Base-by-base conservation (phyloP, 2,113 vertebrate species). In the Pavo muticus region DNA sequence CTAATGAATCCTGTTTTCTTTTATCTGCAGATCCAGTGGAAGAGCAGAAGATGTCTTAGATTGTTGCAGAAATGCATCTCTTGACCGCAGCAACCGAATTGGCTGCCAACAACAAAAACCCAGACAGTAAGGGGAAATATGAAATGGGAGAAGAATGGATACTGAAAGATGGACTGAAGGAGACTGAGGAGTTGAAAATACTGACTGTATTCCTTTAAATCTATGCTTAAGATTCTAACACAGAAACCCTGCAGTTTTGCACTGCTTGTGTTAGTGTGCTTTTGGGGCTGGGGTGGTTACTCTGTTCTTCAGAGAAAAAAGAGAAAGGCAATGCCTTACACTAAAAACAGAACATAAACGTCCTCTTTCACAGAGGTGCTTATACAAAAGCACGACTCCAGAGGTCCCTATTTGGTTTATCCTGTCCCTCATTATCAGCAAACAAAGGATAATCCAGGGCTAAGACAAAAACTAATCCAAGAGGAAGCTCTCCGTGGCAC, bases 241-340 rank as follows among this genome's bases (percentile, higher is more conserved):
- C 6, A 76, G 89, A 83, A 88, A 86, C 50, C 74, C 52, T 54
- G 57, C 10, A 32, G 75, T 42, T 91, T 40, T 83, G 37, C 35
- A 71, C 37, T 91, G 54, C 63, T 9, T 54, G 1, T 47, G 50
- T 32, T 19, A 37, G 14, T 32, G 82, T 47, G 45, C 42, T 71
- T 87, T n/a, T 50, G 50, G 44, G 69, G 72, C 56, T 32, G 32
- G 9, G 29, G 45, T 69, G 75, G 90, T 93, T 94, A 93, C 72
- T 89, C 94, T 93, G 57, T 68, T 88, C 91, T 93, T 91, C 14
- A 59, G 84, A 96, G 72, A 48, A 79, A 95, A 96, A 95, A 97
- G 79, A 95, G 54, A 88, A 96, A 95, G 94, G 87, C 91, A 96
- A 83, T 89, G 72, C 29, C 25, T 84, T 83, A 84, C 13, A 69